These are phyloP conservation scores for Myotis davidii DNA, from an alignment of 2,113 vertebrate species.

Conservation along the genomic window DNA sequence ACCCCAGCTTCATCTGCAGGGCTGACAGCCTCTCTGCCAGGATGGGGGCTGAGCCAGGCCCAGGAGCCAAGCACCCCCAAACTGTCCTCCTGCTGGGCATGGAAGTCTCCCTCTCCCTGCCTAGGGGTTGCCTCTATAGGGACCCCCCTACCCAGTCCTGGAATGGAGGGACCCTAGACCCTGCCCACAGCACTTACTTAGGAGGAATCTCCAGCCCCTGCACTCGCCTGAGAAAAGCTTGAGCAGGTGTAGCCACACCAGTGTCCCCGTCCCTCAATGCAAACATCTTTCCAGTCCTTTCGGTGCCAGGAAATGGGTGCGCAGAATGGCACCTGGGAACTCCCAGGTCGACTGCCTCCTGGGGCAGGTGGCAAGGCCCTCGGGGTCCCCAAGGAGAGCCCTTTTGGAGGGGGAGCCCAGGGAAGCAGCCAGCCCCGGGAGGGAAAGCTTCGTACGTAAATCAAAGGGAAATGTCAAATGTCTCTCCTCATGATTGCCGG, in stretches of 20 bases:
- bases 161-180: background rate
- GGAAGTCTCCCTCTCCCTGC: background rate
- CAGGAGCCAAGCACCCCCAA: background rate
- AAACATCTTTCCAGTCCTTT: background rate
- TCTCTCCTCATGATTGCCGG: conserved; percentile 85
- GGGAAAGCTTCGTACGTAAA: conserved; percentile 88
- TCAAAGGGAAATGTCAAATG: conserved; percentile 87
- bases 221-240: fast-evolving
- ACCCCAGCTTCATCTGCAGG: too few species aligned
- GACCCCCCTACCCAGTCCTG: background rate
- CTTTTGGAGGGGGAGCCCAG: background rate
- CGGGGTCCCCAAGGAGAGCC: background rate
- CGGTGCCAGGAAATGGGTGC: background rate
- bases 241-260: background rate
- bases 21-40: background rate
- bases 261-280: conserved; percentile 17
- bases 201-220: background rate
- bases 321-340: background rate
- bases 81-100: fast-evolving
- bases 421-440: conserved; percentile 81
- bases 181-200: background rate
- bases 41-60: background rate
- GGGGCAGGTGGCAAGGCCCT: background rate
- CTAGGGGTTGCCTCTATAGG: too few species aligned
- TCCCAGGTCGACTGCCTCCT: background rate